These are phyloP conservation scores for Corythornis leucogaster DNA, from an alignment of 2,797 vertebrate genomes.

Conservation along the genomic window DNA sequence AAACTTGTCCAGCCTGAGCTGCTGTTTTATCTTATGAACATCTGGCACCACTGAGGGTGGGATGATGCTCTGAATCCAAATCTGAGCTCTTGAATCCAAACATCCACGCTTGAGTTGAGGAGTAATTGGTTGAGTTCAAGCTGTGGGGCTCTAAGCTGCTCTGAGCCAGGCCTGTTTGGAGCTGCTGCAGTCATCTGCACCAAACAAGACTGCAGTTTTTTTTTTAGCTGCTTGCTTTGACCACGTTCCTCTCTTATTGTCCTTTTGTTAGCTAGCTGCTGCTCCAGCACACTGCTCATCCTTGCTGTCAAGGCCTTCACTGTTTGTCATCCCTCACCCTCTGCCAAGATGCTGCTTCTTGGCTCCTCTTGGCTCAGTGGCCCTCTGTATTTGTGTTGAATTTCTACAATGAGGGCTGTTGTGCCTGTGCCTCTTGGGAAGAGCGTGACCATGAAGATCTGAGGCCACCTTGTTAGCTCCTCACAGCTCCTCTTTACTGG, in stretches of 20 bases:
- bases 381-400: neutral
- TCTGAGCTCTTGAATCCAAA: neutral
- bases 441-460: neutral
- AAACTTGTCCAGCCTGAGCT: neutral
- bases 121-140: neutral
- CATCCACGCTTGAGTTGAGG: neutral
- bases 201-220: neutral
- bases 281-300: conserved; percentile 44
- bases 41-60: neutral
- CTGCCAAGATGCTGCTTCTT: conserved; percentile 57
- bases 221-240: neutral
- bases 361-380: conserved; percentile 41
- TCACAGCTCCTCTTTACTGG: neutral
- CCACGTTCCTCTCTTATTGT: conserved; percentile 24
- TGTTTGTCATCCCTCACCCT: neutral
- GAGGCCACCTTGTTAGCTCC: conserved; percentile 22
- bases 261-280: conserved; percentile 38
- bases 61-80: neutral
- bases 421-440: neutral
- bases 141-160: neutral
- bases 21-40: neutral
- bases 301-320: conserved; percentile 46
- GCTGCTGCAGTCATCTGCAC: neutral
- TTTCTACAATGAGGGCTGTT: conserved; percentile 31
- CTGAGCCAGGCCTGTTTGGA: neutral